Percentiles rank a stretch among this genome's conserved stretches.
Conservation (phyloP, 1,140 invertebrate species). For the Drosophila carrolli region DNA sequence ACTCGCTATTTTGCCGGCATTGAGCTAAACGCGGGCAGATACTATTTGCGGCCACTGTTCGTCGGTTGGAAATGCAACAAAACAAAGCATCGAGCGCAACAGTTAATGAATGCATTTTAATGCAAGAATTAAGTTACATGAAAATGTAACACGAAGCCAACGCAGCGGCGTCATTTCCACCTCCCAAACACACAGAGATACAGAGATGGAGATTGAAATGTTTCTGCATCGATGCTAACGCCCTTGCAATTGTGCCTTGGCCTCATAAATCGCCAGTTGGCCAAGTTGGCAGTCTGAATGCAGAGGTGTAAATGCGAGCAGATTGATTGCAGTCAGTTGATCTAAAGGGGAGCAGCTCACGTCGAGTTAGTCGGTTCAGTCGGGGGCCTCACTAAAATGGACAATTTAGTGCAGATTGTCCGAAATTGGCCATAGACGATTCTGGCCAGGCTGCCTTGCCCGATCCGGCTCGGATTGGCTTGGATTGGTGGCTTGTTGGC, state of each 20-base stretch:
- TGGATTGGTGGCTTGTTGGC: constrained; percentile 20
- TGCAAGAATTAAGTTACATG: constrained; percentile 80
- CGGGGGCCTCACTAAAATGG: constrained; percentile 69
- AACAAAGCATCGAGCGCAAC: constrained; percentile 27
- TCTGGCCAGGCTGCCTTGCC: constrained; percentile 48
- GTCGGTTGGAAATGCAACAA: constrained; percentile 26
- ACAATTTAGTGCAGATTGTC: constrained; percentile 79
- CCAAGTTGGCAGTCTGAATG: constrained; percentile 16
- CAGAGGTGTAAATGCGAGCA: constrained; percentile 68
- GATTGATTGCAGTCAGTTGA: constrained; percentile 74
- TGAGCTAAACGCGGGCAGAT: constrained; percentile 3
- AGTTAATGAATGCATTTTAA: constrained; percentile 79
- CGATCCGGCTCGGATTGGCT: constrained; percentile 42
- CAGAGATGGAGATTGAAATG: constrained; percentile 32
- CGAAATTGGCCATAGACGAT: constrained; percentile 70
- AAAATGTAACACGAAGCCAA: constrained; percentile 68
- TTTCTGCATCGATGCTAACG: constrained; percentile 77
- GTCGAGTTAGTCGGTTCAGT: constrained; percentile 17
- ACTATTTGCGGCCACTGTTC: constrained; percentile 51
- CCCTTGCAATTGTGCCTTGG: constrained; percentile 75
- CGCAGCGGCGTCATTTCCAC: constrained; percentile 41
- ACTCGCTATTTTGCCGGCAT: neutral
- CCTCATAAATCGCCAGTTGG: constrained; percentile 62
- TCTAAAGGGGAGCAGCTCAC: constrained; percentile 40
- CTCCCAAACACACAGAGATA: constrained; percentile 43